phyloP scores from a whole-genome alignment of 2,797 vertebrate species.

The Vireo griseus region DNA sequence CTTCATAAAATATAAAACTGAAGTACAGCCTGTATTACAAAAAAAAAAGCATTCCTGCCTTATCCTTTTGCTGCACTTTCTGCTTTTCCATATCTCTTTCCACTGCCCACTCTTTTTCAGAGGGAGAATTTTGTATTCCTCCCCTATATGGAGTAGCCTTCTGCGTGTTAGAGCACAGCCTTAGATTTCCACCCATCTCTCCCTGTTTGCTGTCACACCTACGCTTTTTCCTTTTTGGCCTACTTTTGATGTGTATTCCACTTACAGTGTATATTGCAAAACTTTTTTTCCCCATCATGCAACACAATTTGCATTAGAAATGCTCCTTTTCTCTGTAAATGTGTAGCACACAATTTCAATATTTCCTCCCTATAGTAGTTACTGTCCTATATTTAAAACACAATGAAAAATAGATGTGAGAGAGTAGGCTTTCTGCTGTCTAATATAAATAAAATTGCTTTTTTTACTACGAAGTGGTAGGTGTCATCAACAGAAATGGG shows the following conservation, averaged over 20 bases:
- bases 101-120: slow-evolving; percentile 4
- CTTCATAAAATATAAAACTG: neutral
- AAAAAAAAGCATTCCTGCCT: neutral
- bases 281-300: neutral
- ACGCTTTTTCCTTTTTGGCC: neutral
- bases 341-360: neutral
- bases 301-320: neutral
- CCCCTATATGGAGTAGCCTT: neutral
- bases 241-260: neutral
- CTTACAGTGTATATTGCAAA: neutral
- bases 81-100: neutral
- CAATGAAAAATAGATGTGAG: neutral
- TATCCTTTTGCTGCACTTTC: neutral
- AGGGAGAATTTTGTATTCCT: neutral
- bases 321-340: neutral
- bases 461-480: neutral
- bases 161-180: neutral
- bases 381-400: neutral
- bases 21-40: neutral
- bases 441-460: neutral
- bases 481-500: neutral
- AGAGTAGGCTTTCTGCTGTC: neutral
- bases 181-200: neutral
- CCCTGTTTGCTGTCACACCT: neutral
- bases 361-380: neutral